phyloP scores from a whole-genome alignment of 2,113 vertebrate genomes.

The Apistogramma diplotaenia region DNA sequence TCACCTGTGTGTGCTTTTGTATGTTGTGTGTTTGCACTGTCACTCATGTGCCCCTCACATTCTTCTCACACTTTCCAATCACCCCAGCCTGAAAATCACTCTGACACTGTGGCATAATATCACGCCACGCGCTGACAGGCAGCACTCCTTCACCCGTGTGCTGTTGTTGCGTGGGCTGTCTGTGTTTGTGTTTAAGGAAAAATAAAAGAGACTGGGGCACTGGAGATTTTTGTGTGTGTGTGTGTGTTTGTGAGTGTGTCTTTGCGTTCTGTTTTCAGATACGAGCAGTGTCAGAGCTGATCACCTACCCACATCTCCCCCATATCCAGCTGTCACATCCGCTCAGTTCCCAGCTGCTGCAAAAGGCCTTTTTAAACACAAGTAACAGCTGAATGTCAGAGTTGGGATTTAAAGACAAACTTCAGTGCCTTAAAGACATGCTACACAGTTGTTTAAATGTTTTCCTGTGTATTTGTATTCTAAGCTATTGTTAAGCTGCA shows the following conservation, averaged over 20 bases:
- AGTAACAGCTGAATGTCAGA: slow-evolving; percentile 44
- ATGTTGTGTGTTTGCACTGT: slow-evolving; percentile 24
- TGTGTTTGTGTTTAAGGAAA: slow-evolving; percentile 55
- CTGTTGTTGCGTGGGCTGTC: slow-evolving; percentile 55
- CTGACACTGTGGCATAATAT: slow-evolving; percentile 57
- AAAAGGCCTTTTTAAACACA: slow-evolving; percentile 51
- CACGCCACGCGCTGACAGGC: slow-evolving; percentile 55
- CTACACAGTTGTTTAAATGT: neutral
- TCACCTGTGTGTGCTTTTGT: slow-evolving; percentile 38
- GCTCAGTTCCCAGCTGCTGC: slow-evolving; percentile 39
- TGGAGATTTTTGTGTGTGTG: slow-evolving; percentile 18
- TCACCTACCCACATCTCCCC: slow-evolving; percentile 60
- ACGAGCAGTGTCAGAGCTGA: slow-evolving; percentile 68
- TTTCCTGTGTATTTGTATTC: neutral
- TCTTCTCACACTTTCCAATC: slow-evolving; percentile 54
- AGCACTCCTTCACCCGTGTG: slow-evolving; percentile 39
- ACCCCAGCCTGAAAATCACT: slow-evolving; percentile 55
- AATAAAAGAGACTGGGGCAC: slow-evolving; percentile 49
- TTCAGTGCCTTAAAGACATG: slow-evolving; percentile 31
- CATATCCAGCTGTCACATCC: slow-evolving; percentile 62
- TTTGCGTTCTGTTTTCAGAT: slow-evolving; percentile 71
- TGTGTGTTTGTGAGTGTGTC: slow-evolving; percentile 37
- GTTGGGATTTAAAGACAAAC: slow-evolving; percentile 26
- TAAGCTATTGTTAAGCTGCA: neutral
- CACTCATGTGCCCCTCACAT: slow-evolving; percentile 44